Conservation (phyloP, 2,888 invertebrate genomes). For the Trichogramma dendrolimi region DNA sequence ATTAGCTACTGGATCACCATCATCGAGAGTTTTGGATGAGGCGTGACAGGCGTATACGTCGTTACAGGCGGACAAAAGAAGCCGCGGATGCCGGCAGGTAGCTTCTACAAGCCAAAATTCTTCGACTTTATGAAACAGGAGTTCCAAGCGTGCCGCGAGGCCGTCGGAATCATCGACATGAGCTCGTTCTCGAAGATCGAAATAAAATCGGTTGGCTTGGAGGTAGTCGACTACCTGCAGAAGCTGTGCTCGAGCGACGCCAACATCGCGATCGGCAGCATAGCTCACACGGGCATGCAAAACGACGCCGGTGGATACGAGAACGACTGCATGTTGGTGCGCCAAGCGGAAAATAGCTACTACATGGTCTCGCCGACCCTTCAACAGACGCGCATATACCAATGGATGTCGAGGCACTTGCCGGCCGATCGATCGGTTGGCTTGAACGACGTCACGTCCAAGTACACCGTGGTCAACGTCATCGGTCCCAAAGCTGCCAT, state of each 20-base stretch:
- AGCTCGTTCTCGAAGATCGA: slow-evolving; percentile 74
- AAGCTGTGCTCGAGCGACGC: slow-evolving; percentile 65
- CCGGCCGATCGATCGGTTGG: slow-evolving; percentile 60
- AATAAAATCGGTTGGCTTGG: slow-evolving; percentile 61
- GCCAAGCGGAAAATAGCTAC: slow-evolving; percentile 62
- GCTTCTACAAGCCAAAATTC: slow-evolving; percentile 67
- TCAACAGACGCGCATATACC: slow-evolving; percentile 68
- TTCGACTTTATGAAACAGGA: slow-evolving; percentile 67
- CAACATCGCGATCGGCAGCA: slow-evolving; percentile 61
- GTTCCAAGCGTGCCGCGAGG: slow-evolving; percentile 69
- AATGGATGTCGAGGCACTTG: slow-evolving; percentile 66
- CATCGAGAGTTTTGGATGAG: no score
- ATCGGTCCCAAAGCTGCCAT: slow-evolving; percentile 67
- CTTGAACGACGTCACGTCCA: slow-evolving; percentile 66
- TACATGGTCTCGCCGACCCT: slow-evolving; percentile 77
- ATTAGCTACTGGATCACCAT: background rate
- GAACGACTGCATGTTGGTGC: slow-evolving; percentile 69
- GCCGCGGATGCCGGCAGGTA: slow-evolving; percentile 59
- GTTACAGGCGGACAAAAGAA: slow-evolving; percentile 52
- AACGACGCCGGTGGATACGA: slow-evolving; percentile 69
- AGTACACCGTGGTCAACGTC: slow-evolving; percentile 69
- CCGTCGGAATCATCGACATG: slow-evolving; percentile 76
- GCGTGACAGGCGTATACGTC: background rate
- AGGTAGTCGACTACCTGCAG: slow-evolving; percentile 64
- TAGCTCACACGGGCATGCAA: slow-evolving; percentile 69